Conservation (phyloP, 2,888 invertebrate genomes). For the Arenicola marina region DNA sequence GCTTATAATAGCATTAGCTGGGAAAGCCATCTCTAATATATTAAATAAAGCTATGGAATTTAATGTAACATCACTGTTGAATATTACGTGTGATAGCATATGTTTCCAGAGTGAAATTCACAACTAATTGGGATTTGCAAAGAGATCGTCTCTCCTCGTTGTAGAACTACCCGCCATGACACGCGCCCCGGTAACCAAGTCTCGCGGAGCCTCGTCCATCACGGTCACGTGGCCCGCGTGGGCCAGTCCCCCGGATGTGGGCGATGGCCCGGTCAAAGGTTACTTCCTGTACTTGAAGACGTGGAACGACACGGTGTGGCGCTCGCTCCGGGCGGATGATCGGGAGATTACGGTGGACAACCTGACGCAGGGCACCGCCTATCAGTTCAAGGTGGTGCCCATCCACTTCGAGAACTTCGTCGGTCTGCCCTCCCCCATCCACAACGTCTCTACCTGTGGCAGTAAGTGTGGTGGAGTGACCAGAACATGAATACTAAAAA, state of each 20-base stretch:
- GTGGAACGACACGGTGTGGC: conserved; percentile 4
- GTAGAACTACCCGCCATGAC: conserved; percentile 29
- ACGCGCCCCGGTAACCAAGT: conserved; percentile 11
- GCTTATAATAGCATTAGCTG: too few species aligned
- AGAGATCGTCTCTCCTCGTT: neutral
- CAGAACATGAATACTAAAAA: neutral
- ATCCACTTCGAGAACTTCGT: conserved; percentile 22
- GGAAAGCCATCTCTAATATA: too few species aligned
- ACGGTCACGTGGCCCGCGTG: conserved; percentile 28
- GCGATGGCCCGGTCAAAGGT: conserved; percentile 27
- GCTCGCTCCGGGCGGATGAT: neutral
- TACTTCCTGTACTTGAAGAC: conserved; percentile 22
- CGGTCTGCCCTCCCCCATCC: conserved; percentile 22
- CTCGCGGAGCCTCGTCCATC: conserved; percentile 18
- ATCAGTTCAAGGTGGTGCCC: conserved; percentile 28
- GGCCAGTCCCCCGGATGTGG: conserved; percentile 22
- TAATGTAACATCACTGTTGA: too few species aligned
- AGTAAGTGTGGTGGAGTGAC: conserved; percentile 17
- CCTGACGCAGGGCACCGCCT: conserved; percentile 11
- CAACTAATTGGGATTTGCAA: too few species aligned
- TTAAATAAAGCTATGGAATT: too few species aligned
- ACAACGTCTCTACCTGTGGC: conserved; percentile 27
- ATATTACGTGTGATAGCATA: too few species aligned
- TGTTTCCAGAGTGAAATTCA: too few species aligned
- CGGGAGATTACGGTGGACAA: neutral